Evolutionary conservation across 2,888 invertebrate species (phyloP).

Genomic region (Atrina japonica): DNA sequence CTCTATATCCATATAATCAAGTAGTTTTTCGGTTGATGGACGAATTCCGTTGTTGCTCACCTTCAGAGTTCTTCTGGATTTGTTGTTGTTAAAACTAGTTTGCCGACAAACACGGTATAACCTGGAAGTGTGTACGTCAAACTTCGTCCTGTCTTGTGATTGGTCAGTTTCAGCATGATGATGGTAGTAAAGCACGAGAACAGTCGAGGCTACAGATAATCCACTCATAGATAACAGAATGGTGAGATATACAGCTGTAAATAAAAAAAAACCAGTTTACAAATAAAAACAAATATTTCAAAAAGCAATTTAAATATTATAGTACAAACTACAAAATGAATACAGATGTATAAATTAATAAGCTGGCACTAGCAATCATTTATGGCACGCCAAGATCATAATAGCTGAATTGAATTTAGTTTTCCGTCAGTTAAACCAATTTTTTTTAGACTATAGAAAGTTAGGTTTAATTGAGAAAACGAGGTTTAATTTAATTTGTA

Average conservation of each 20-base stretch:
- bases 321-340: no score
- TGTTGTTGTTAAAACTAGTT: conserved; percentile 24
- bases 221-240: conserved; percentile 60
- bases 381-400: no score
- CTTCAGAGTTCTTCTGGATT: conserved; percentile 11
- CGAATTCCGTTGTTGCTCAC: conserved; percentile 27
- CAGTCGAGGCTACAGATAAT: conserved; percentile 62
- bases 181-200: conserved; percentile 61
- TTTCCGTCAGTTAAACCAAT: no score
- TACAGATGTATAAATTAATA: neutral
- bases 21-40: conserved; percentile 36
- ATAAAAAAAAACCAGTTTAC: neutral
- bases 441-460: no score
- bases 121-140: conserved; percentile 31
- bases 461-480: no score
- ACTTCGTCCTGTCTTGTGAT: neutral
- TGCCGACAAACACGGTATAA: conserved; percentile 27
- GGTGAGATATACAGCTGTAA: conserved; percentile 63
- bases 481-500: no score
- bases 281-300: neutral
- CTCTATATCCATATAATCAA: conserved; percentile 39
- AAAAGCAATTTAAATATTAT: no score
- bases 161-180: conserved; percentile 49
- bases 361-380: no score
- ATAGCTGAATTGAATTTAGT: neutral